phyloP scores from a whole-genome alignment of 2,113 vertebrate genomes.

The Grammomys surdaster region DNA sequence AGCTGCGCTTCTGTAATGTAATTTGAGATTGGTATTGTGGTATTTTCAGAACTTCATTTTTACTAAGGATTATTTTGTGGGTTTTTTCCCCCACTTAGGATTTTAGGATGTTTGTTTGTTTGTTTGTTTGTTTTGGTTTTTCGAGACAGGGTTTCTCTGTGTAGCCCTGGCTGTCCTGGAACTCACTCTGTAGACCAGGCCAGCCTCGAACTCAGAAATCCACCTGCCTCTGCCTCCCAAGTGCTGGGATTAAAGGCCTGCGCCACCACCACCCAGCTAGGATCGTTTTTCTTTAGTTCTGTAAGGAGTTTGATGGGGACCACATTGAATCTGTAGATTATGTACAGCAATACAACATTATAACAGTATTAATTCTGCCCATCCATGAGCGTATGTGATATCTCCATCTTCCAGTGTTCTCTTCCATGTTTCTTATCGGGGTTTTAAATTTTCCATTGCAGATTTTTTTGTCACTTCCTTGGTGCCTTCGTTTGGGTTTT shows the following conservation, averaged over 20 bases:
- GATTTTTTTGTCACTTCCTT: not conserved
- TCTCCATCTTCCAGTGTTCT: not conserved
- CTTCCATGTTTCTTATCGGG: not conserved
- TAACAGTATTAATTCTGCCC: not conserved
- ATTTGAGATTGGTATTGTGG: not conserved
- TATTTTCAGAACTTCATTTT: not conserved
- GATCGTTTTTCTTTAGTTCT: not conserved
- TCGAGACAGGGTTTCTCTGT: too few species aligned
- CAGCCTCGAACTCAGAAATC: too few species aligned
- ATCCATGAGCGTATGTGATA: not conserved
- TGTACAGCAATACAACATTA: not conserved
- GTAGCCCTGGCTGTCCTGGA: too few species aligned
- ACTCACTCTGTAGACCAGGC: too few species aligned
- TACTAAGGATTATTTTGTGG: not conserved
- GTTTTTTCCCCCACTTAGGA: too few species aligned
- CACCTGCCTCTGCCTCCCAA: too few species aligned
- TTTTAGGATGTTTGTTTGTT: not conserved
- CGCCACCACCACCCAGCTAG: too few species aligned
- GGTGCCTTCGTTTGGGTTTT: not conserved
- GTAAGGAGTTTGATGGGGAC: not conserved
- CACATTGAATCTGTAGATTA: not conserved
- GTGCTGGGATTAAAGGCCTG: too few species aligned
- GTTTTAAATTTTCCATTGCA: not conserved
- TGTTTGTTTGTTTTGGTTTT: too few species aligned
- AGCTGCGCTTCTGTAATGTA: not conserved